A percentile compares a stretch with the other conserved stretches of the same genome.
These are phyloP conservation scores for Hystrix cristata DNA, from an alignment of 2,113 vertebrate species.

Conservation along the genomic window DNA sequence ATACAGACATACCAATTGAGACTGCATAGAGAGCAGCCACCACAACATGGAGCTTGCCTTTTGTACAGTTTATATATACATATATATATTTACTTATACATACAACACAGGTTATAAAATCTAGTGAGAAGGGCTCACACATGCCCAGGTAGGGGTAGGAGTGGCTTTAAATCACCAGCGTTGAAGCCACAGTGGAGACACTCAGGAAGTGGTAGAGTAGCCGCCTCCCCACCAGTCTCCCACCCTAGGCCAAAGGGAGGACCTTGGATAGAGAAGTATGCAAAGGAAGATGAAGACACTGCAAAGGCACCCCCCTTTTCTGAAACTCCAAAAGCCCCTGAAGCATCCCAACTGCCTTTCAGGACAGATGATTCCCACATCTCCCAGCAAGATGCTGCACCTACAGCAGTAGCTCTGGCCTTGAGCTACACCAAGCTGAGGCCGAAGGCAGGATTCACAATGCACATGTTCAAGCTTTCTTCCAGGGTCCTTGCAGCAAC, in stretches of 20 bases:
- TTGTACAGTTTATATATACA: constrained; percentile 55
- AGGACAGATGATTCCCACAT: neutral
- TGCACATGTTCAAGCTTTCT: neutral
- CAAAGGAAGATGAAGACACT: neutral
- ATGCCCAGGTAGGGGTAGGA: neutral
- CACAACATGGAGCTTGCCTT: neutral
- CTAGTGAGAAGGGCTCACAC: constrained; percentile 59
- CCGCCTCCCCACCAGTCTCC: neutral
- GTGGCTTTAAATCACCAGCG: neutral
- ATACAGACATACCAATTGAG: constrained; percentile 30
- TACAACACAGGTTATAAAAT: constrained; percentile 68
- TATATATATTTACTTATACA: constrained; percentile 26
- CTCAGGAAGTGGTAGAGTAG: neutral
- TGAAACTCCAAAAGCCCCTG: neutral
- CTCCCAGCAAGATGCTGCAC: constrained; percentile 48
- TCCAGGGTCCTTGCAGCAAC: neutral
- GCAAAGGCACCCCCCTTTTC: constrained; percentile 36
- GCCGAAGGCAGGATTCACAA: constrained; percentile 48
- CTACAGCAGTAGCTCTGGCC: neutral
- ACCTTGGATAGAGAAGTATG: constrained; percentile 17
- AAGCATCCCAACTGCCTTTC: constrained; percentile 21
- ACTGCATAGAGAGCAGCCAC: neutral
- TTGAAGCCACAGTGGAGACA: constrained; percentile 18
- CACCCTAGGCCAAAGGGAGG: constrained; percentile 6
- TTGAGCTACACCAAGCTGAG: neutral